Evolutionary conservation across 1,140 invertebrate species (phyloP).

Genomic region (Aricia agestis): DNA sequence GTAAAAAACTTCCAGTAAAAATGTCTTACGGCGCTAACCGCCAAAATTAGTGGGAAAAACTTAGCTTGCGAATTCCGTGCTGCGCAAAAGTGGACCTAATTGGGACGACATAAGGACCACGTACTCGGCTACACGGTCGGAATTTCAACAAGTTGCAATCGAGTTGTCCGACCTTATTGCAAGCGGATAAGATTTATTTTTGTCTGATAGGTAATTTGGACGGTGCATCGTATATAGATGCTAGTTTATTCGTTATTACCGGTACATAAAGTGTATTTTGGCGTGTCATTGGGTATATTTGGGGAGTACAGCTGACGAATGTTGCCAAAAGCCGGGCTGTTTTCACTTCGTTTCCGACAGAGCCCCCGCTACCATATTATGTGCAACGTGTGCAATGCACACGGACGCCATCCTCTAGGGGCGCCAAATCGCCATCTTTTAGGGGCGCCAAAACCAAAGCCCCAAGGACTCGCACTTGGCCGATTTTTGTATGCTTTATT

Average conservation of each 20-base stretch:
- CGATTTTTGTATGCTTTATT: too few relatives aligned
- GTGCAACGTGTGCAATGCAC: too few relatives aligned
- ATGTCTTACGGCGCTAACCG: conserved; percentile 48
- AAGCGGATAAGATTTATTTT: conserved; percentile 44
- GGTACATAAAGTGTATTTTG: conserved; percentile 45
- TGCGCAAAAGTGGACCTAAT: conserved; percentile 43
- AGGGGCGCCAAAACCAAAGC: too few relatives aligned
- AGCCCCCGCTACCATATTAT: too few relatives aligned
- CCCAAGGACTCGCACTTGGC: too few relatives aligned
- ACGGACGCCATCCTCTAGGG: too few relatives aligned
- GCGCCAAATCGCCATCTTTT: too few relatives aligned
- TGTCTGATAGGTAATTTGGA: conserved; percentile 27
- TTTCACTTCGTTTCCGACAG: conserved; percentile 61
- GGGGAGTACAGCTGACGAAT: conserved; percentile 61
- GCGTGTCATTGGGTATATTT: conserved; percentile 8
- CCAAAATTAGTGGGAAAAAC: conserved; percentile 58
- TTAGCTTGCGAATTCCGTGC: conserved; percentile 69
- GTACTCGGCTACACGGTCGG: conserved; percentile 47
- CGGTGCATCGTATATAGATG: conserved; percentile 53
- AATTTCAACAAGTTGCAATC: conserved; percentile 69
- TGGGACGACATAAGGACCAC: conserved; percentile 37
- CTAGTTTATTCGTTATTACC: conserved; percentile 16
- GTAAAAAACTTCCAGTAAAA: conserved; percentile 38
- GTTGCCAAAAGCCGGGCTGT: conserved; percentile 66
- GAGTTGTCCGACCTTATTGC: background rate